phyloP scores from a whole-genome alignment of 2,113 vertebrate species.

The Lamprotornis superbus region DNA sequence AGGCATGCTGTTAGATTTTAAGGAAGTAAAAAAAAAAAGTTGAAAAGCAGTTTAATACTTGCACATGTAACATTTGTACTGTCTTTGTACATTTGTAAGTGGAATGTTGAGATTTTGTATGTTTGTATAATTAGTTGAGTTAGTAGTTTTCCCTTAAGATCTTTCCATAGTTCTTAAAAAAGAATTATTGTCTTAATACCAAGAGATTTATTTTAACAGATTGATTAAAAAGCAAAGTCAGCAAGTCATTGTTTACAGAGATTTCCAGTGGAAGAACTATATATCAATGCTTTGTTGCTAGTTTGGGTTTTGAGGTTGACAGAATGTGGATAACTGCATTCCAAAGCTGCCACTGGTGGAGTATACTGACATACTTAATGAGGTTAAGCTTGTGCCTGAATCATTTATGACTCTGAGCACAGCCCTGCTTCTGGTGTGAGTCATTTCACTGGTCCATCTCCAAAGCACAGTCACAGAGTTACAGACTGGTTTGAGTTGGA shows the following conservation, averaged over 20 bases:
- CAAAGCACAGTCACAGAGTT: background rate
- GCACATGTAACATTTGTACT: background rate
- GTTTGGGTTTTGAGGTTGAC: background rate
- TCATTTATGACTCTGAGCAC: background rate
- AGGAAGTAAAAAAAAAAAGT: background rate
- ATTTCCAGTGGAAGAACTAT: background rate
- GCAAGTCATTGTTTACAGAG: background rate
- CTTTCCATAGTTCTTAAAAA: background rate
- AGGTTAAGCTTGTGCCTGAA: background rate
- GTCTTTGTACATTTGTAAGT: background rate
- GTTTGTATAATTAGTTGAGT: background rate
- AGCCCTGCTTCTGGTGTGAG: background rate
- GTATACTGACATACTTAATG: background rate
- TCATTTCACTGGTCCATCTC: background rate
- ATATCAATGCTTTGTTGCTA: background rate
- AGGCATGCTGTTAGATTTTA: background rate
- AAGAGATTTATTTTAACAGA: background rate
- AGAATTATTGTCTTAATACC: background rate
- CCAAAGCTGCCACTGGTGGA: background rate
- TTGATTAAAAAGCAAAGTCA: background rate
- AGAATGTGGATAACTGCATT: background rate
- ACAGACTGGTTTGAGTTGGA: background rate
- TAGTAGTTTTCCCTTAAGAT: background rate
- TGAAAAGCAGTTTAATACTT: background rate
- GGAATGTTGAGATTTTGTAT: background rate